Conservation (phyloP, 2,797 vertebrate genomes). For the Phalanger gymnotis region DNA sequence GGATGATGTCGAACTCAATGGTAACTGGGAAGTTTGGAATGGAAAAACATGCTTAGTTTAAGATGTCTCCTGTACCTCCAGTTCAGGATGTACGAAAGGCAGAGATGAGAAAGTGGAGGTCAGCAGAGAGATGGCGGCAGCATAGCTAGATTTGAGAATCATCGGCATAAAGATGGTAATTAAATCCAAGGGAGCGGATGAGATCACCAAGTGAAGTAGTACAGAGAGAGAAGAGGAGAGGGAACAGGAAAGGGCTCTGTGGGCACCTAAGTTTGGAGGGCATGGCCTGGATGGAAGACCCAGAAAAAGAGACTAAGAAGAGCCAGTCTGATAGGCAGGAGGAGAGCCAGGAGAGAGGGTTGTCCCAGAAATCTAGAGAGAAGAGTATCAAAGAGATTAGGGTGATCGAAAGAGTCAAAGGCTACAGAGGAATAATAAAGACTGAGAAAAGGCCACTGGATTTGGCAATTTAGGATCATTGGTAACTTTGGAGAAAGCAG, state of each 20-base stretch:
- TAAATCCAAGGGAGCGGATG: neutral
- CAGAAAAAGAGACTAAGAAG: too few species aligned
- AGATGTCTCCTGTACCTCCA: neutral
- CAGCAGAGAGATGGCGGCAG: neutral
- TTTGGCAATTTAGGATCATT: too few species aligned
- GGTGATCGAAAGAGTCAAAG: too few species aligned
- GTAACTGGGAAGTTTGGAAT: neutral
- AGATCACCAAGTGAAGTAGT: neutral
- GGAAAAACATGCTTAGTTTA: neutral
- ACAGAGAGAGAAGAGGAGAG: neutral
- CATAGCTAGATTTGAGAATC: neutral
- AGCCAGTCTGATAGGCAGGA: neutral
- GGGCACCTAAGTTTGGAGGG: neutral
- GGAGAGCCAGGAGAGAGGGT: neutral
- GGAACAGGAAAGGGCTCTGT: neutral
- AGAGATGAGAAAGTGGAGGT: neutral
- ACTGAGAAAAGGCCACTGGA: too few species aligned
- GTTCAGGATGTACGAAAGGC: neutral
- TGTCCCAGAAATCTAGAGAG: neutral
- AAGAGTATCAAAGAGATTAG: neutral
- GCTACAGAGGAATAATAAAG: too few species aligned
- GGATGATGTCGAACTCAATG: neutral
- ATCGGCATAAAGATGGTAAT: neutral
- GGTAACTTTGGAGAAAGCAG: too few species aligned
- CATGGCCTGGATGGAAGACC: neutral